phyloP scores from a whole-genome alignment of 2,888 invertebrate genomes.

The Phytoseiulus persimilis region DNA sequence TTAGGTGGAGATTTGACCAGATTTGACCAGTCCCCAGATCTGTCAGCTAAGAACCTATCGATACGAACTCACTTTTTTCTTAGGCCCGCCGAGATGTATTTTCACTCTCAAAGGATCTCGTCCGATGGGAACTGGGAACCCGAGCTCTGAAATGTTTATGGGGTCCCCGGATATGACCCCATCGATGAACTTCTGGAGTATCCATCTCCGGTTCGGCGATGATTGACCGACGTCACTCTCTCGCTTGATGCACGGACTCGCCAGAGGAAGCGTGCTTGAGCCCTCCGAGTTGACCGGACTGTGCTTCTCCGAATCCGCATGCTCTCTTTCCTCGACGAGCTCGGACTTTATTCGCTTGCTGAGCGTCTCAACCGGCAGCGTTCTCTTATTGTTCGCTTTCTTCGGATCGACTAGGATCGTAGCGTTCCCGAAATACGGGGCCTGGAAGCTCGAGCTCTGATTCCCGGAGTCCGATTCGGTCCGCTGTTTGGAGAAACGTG shows the following conservation, averaged over 20 bases:
- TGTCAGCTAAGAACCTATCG: background rate
- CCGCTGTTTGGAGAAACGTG: background rate
- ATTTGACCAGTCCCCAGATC: no score
- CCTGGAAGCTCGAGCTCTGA: no score
- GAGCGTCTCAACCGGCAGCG: background rate
- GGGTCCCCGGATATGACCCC: background rate
- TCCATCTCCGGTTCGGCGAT: background rate
- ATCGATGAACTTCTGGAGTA: background rate
- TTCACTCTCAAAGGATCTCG: background rate
- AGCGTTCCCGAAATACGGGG: no score
- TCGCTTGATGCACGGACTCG: background rate
- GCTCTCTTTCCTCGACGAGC: background rate
- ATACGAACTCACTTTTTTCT: background rate
- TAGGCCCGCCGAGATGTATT: constrained; percentile 8
- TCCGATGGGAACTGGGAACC: constrained; percentile 13
- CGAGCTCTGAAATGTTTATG: background rate
- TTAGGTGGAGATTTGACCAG: no score
- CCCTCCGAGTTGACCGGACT: background rate
- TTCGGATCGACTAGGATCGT: background rate
- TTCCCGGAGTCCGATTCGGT: background rate
- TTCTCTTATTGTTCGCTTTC: background rate
- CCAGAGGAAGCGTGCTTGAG: background rate
- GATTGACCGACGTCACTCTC: background rate
- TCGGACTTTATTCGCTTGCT: background rate
- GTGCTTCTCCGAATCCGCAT: background rate